Evolutionary conservation across 2,797 vertebrate genomes (phyloP).

Genomic region (Capromys pilorides): DNA sequence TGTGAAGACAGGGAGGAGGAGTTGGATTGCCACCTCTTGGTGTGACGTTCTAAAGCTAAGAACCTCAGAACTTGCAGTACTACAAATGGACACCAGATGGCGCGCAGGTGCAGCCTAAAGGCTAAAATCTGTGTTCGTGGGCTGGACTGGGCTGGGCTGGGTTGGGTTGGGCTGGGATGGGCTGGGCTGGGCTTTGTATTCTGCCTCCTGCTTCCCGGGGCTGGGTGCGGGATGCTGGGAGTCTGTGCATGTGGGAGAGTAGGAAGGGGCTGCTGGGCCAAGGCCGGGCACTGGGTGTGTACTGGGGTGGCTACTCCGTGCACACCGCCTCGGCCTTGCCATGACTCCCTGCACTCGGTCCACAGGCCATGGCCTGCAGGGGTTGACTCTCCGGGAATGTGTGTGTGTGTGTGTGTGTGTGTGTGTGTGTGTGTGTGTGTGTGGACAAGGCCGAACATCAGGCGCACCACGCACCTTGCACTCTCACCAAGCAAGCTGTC

Average conservation of each 20-base stretch:
- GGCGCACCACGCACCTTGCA: neutral
- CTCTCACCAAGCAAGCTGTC: neutral
- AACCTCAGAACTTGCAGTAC: neutral
- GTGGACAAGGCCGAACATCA: neutral
- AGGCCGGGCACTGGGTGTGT: neutral
- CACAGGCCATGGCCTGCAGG: neutral
- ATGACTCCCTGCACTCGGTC: neutral
- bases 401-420: neutral
- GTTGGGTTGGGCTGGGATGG: neutral
- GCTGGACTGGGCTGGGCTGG: constrained; percentile 10
- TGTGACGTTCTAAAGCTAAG: neutral
- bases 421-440: neutral
- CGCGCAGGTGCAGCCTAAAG: constrained; percentile 60
- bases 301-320: neutral
- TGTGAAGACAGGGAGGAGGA: neutral
- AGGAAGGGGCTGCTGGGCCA: neutral
- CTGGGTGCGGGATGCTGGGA: neutral
- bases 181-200: constrained; percentile 66
- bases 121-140: neutral
- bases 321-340: neutral
- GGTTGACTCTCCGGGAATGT: neutral
- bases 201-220: neutral
- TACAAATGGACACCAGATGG: constrained; percentile 61
- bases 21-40: neutral
- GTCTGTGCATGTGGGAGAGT: rapidly evolving